Evolutionary conservation across 2,888 invertebrate genomes (phyloP), one percentile per base, ranked within the genome.

Genomic region (Rotaria magnacalcarata): DNA sequence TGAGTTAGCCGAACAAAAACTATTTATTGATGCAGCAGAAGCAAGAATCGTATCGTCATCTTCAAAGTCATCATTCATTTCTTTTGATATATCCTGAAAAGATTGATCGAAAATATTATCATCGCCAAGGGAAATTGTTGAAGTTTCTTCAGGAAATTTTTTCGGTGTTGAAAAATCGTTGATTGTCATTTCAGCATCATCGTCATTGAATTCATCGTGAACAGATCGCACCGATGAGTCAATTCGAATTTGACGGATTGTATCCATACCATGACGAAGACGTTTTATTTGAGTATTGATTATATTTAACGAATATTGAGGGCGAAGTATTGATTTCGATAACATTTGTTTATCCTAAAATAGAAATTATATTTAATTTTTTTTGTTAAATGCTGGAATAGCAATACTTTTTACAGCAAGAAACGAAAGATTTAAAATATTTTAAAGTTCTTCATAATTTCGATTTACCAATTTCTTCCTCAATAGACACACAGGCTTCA

Each of bases 21-120:
- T 80, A 47, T n/a, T n/a, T 80, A 80, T 47, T 80, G 80, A 80
- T 47, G 47, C 47, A 80, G n/a, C 19, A 19, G 80, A 47, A n/a
- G 47, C 11, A 14, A n/a, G 80, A 47, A n/a, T 80, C n/a, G 47
- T 80, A 47, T n/a, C n/a, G n/a, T 80, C 47, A 21, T 80, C 47
- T 14, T 41, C 43, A 47, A 80, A 80, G n/a, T 47, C 47, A 2
- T 80, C 80, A 80, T 47, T n/a, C 3, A 80, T 11, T 3, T 80
- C 80, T 21, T 80, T 80, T n/a, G 41, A 7, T 14, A 80, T 47
- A 80, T 80, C 41, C 10, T 80, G 5, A 3, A 19, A 67, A 16
- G 67, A 34, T 34, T 16, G 8, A 6, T 67, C 34, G 8, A 16
- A 19, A 34, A 7, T 41, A 34, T 6, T 16, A 19, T 67, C 16